Percentiles rank a stretch among this genome's conserved stretches.
Evolutionary conservation across 2,888 invertebrate genomes (phyloP).

Genomic region (Phyto melanocephala): DNA sequence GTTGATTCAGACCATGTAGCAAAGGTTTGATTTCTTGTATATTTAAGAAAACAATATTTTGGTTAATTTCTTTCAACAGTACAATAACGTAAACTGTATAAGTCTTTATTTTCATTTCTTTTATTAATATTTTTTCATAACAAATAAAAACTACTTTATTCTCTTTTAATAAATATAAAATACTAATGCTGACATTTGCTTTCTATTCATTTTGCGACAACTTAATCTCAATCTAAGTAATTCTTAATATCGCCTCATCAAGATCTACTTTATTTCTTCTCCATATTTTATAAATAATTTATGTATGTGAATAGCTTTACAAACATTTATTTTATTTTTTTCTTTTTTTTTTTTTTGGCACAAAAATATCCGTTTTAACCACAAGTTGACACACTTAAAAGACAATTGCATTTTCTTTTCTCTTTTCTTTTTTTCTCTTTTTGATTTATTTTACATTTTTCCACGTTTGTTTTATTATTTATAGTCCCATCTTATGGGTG

Average conservation of each 20-base stretch:
- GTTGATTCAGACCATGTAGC: no score
- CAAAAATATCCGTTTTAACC: slow-evolving; percentile 63
- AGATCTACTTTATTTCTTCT: neutral
- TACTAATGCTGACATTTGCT: neutral
- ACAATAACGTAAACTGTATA: no score
- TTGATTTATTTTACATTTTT: slow-evolving; percentile 64
- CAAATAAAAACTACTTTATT: no score
- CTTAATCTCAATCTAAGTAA: slow-evolving; percentile 1
- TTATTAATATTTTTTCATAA: no score
- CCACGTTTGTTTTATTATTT: slow-evolving; percentile 70
- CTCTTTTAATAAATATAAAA: no score
- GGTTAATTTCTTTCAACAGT: no score
- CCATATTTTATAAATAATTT: neutral
- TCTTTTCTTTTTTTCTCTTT: neutral
- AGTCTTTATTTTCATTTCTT: no score
- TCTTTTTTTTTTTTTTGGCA: slow-evolving; percentile 68
- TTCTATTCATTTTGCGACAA: neutral
- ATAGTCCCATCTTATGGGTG: slow-evolving; percentile 88
- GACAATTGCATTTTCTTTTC: slow-evolving; percentile 18
- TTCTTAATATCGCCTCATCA: neutral
- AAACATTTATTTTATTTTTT: slow-evolving; percentile 30
- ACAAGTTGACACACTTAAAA: neutral
- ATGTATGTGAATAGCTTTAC: neutral
- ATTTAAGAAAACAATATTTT: no score
- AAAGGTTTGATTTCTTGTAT: no score